Evolutionary conservation across 2,797 vertebrate genomes (phyloP).

Genomic region (Pogonophryne albipinna): DNA sequence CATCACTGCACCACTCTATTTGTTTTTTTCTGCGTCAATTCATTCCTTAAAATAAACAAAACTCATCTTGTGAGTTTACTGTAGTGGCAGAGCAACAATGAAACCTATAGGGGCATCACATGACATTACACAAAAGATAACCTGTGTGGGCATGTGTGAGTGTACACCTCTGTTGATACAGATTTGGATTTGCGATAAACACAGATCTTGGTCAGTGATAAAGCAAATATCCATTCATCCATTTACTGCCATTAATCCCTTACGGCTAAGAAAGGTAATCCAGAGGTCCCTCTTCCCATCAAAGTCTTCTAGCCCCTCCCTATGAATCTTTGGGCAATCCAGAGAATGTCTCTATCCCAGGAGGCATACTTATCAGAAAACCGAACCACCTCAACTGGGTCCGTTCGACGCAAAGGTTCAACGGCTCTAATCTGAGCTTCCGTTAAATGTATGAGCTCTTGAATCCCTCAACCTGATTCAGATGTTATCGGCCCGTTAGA

Average conservation of each 20-base stretch:
- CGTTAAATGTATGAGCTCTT: background rate
- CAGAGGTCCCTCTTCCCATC: background rate
- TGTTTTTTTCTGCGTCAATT: slow-evolving; percentile 10
- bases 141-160: slow-evolving; percentile 12
- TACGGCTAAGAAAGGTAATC: background rate
- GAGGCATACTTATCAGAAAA: background rate
- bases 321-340: background rate
- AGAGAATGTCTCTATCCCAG: too few relatives aligned
- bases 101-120: slow-evolving; percentile 46
- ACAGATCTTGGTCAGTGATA: slow-evolving; percentile 3
- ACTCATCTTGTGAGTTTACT: background rate
- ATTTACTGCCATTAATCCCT: background rate
- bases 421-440: too few relatives aligned
- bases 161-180: slow-evolving; percentile 15
- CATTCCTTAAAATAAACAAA: background rate
- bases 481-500: too few relatives aligned
- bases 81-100: slow-evolving; percentile 9
- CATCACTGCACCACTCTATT: background rate
- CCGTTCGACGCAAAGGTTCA: background rate
- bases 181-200: slow-evolving; percentile 37
- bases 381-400: background rate
- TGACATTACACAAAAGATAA: slow-evolving; percentile 28
- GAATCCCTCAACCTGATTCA: background rate
- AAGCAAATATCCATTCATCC: slow-evolving; percentile 7
- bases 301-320: background rate